These are phyloP conservation scores for Chymomyza procnemis DNA, from an alignment of 2,888 invertebrate genomes.

Conservation along the genomic window DNA sequence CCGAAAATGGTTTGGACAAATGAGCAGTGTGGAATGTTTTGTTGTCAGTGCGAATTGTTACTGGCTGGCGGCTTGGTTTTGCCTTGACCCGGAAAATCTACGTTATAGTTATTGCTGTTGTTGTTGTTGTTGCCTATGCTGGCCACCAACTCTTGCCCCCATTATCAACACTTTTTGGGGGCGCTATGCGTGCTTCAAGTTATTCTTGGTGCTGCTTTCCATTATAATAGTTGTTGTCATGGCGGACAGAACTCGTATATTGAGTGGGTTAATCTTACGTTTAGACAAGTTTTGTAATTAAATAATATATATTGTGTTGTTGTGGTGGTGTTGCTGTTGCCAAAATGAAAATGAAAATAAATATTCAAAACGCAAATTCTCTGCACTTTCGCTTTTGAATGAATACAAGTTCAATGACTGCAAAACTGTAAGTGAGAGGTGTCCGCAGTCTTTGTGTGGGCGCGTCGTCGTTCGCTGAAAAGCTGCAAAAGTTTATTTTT, in stretches of 20 bases:
- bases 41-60: slow-evolving; percentile 2
- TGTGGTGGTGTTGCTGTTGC: slow-evolving; percentile 5
- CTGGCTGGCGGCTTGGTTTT: slow-evolving; percentile 16
- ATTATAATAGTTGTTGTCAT: neutral
- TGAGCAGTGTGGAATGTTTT: neutral
- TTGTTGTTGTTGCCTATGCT: neutral
- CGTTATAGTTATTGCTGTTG: neutral
- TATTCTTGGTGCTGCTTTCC: neutral
- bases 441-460: too few species aligned
- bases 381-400: slow-evolving; percentile 34
- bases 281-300: slow-evolving; percentile 1
- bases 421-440: slow-evolving; percentile 17
- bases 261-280: neutral
- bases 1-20: neutral
- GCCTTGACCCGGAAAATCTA: slow-evolving; percentile 55
- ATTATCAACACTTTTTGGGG: neutral
- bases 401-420: slow-evolving; percentile 50
- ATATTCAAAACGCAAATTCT: neutral
- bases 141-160: neutral
- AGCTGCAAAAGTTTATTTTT: slow-evolving; percentile 9
- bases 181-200: neutral
- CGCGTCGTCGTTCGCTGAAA: neutral
- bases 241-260: neutral
- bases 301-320: slow-evolving; percentile 16
- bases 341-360: neutral